These are phyloP conservation scores for Ophion costatus DNA, from an alignment of 2,888 invertebrate species.

Conservation along the genomic window DNA sequence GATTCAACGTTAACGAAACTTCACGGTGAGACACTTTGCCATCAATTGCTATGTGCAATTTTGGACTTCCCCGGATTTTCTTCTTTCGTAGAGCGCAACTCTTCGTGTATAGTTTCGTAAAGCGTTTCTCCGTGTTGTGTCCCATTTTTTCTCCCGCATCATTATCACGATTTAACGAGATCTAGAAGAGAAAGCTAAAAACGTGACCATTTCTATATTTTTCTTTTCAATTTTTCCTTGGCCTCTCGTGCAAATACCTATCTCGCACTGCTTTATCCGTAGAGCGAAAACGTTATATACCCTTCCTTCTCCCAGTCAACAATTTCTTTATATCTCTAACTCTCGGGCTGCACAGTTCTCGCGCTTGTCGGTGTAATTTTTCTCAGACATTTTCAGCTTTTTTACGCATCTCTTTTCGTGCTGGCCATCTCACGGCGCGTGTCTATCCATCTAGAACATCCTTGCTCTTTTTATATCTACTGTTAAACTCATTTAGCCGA, in stretches of 20 bases:
- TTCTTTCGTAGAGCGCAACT: no score
- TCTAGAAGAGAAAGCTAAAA: conserved; percentile 51
- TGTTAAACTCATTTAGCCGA: conserved; percentile 27
- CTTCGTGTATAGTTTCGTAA: no score
- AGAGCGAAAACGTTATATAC: conserved; percentile 23
- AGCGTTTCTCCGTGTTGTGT: neutral
- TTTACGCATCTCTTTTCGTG: conserved; percentile 2
- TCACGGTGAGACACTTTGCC: no score
- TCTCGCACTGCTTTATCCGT: conserved; percentile 33
- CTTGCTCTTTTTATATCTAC: conserved; percentile 16
- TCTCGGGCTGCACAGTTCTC: conserved; percentile 22
- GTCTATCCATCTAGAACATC: neutral
- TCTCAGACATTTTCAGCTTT: conserved; percentile 21
- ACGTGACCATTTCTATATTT: conserved; percentile 62
- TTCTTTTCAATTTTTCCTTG: conserved; percentile 46
- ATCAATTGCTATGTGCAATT: no score
- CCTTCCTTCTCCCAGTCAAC: conserved; percentile 1
- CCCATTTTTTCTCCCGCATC: conserved; percentile 29
- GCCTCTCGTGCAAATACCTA: conserved; percentile 30
- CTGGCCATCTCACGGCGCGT: conserved; percentile 12
- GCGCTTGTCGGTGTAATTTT: conserved; percentile 45
- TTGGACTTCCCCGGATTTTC: no score
- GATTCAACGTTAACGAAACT: no score
- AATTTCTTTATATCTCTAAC: conserved; percentile 14
- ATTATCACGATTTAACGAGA: conserved; percentile 60